These are phyloP conservation scores for Chelidonichthys spinosus DNA, from an alignment of 2,797 vertebrate species.

Conservation along the genomic window DNA sequence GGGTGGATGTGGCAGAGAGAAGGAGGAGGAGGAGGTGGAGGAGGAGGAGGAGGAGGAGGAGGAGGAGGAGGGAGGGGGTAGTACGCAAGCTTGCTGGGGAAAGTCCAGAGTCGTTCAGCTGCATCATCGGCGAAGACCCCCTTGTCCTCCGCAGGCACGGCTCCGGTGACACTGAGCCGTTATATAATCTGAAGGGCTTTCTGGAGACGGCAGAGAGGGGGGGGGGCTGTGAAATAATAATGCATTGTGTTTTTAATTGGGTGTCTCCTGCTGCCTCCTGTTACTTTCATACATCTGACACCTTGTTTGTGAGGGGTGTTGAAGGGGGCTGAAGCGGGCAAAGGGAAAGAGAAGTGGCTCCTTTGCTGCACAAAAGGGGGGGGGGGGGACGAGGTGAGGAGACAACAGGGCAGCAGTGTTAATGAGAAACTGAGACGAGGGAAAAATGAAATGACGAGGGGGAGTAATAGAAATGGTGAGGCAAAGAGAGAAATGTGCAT, in stretches of 20 bases:
- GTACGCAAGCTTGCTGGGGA: conserved; percentile 73
- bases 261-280: conserved; percentile 63
- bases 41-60: conserved; percentile 13
- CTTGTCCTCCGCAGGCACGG: conserved; percentile 73
- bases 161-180: conserved; percentile 77
- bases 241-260: conserved; percentile 82
- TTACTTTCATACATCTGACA: conserved; percentile 73
- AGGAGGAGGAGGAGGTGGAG: conserved; percentile 46
- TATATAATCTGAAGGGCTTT: conserved; percentile 78
- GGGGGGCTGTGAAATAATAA: conserved; percentile 72
- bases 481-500: conserved; percentile 20
- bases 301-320: conserved; percentile 70
- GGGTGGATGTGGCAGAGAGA: conserved; percentile 68
- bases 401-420: conserved; percentile 67
- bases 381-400: conserved; percentile 39
- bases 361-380: conserved; percentile 39
- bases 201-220: conserved; percentile 26
- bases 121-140: conserved; percentile 77
- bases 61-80: conserved; percentile 58
- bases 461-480: conserved; percentile 55
- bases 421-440: conserved; percentile 68
- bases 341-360: conserved; percentile 45
- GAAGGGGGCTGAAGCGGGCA: conserved; percentile 41
- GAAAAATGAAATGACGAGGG: conserved; percentile 63
- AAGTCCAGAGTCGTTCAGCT: conserved; percentile 80